phyloP scores from a whole-genome alignment of 1,140 invertebrate species.

The Branchinecta lindahli region DNA sequence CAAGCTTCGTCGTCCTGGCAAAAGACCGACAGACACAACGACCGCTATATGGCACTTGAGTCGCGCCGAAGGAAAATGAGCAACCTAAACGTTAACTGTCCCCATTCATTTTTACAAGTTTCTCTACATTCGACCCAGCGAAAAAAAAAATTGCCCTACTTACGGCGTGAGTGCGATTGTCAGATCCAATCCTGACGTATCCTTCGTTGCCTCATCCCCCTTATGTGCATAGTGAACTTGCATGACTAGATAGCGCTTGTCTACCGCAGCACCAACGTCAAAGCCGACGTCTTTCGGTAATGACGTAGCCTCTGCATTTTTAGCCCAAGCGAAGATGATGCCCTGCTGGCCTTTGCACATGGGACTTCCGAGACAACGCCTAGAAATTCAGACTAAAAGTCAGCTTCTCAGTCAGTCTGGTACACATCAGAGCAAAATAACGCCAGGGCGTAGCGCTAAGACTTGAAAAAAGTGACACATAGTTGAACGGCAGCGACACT shows the following conservation, averaged over 20 bases:
- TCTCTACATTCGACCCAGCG: too few species aligned
- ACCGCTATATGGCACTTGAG: too few species aligned
- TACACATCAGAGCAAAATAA: too few species aligned
- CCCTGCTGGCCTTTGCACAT: slow-evolving; percentile 28
- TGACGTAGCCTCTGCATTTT: slow-evolving; percentile 42
- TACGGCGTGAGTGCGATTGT: background rate
- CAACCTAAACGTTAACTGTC: too few species aligned
- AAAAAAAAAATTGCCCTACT: background rate
- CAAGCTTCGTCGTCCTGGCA: too few species aligned
- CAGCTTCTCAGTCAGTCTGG: background rate
- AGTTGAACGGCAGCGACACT: too few species aligned
- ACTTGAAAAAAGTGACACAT: too few species aligned
- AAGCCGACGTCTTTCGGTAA: slow-evolving; percentile 42
- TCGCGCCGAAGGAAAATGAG: too few species aligned
- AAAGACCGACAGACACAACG: too few species aligned
- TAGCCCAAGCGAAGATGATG: slow-evolving; percentile 48
- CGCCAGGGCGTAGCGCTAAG: too few species aligned
- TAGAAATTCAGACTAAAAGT: background rate
- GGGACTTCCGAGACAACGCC: background rate
- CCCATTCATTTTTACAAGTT: too few species aligned
- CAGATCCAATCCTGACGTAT: background rate
- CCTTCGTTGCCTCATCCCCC: background rate
- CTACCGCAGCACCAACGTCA: slow-evolving; percentile 34
- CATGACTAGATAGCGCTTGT: slow-evolving; percentile 38
- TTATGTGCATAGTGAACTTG: slow-evolving; percentile 34